A percentile compares a stretch with the other conserved stretches of the same genome.
phyloP scores from a whole-genome alignment of 2,888 invertebrate species.

The Tenthredo mesomela region DNA sequence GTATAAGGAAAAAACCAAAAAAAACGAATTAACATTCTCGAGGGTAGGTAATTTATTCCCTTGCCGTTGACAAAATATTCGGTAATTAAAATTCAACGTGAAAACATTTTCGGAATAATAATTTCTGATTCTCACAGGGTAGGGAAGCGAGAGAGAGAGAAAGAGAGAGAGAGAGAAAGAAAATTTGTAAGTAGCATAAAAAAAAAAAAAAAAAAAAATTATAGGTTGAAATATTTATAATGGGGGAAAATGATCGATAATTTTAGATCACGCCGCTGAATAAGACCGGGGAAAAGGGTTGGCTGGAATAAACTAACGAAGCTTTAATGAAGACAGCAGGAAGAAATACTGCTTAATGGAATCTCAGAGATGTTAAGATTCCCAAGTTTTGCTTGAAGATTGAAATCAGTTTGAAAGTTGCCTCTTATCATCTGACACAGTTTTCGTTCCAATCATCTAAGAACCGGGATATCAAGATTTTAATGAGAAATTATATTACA shows the following conservation, averaged over 20 bases:
- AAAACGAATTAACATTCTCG: not conserved
- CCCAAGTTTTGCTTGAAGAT: not conserved
- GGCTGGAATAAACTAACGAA: not conserved
- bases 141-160: not conserved
- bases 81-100: slow-evolving; percentile 20
- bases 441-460: not conserved
- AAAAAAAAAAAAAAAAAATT: not conserved
- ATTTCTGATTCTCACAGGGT: not conserved
- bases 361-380: not conserved
- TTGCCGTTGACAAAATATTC: not conserved
- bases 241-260: not conserved
- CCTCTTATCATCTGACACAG: not conserved
- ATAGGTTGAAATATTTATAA: not conserved
- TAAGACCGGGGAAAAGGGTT: not conserved
- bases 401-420: not conserved
- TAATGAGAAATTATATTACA: not conserved
- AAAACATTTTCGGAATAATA: slow-evolving; percentile 25
- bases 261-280: not conserved
- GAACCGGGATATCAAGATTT: not conserved
- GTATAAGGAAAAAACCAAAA: not conserved
- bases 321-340: slow-evolving; percentile 3
- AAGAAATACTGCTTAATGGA: not conserved
- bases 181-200: not conserved
- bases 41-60: slow-evolving; percentile 12
- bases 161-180: not conserved